phyloP scores from a whole-genome alignment of 2,113 vertebrate genomes.

The Chelonoidis abingdonii region DNA sequence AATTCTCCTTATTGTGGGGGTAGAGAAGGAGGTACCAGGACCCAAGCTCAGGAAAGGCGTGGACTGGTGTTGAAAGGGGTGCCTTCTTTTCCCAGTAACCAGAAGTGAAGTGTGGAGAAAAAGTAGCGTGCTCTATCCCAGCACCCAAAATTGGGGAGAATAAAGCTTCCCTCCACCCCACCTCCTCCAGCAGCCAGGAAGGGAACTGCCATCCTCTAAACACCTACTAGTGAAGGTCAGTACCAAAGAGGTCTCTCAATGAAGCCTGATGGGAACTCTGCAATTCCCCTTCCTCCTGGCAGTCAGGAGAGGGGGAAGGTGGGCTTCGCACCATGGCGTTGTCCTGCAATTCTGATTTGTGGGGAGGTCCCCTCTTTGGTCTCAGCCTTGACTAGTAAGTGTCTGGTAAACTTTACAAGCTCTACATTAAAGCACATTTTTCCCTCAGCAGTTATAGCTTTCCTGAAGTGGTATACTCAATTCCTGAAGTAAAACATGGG shows the following conservation, averaged over 20 bases:
- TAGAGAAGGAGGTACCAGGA: too few species aligned
- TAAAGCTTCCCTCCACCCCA: neutral
- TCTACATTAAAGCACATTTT: neutral
- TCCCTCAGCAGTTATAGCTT: neutral
- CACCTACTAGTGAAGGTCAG: neutral
- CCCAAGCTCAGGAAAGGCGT: too few species aligned
- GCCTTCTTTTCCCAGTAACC: neutral
- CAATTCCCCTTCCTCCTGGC: neutral
- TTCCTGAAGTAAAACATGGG: neutral
- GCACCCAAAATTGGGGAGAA: neutral
- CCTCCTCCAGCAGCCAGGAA: neutral
- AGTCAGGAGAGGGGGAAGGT: neutral
- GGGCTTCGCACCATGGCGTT: neutral
- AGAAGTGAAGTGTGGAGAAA: neutral
- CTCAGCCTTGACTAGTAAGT: neutral
- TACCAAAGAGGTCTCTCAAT: neutral
- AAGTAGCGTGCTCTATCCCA: neutral
- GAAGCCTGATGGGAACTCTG: neutral
- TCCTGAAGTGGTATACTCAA: neutral
- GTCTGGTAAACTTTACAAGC: neutral
- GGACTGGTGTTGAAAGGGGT: too few species aligned
- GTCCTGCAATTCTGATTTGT: neutral
- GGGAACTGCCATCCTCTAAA: neutral
- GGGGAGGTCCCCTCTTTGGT: neutral
- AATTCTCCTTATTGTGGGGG: neutral